phyloP scores from a whole-genome alignment of 2,888 invertebrate genomes.

The Tachina grossa region DNA sequence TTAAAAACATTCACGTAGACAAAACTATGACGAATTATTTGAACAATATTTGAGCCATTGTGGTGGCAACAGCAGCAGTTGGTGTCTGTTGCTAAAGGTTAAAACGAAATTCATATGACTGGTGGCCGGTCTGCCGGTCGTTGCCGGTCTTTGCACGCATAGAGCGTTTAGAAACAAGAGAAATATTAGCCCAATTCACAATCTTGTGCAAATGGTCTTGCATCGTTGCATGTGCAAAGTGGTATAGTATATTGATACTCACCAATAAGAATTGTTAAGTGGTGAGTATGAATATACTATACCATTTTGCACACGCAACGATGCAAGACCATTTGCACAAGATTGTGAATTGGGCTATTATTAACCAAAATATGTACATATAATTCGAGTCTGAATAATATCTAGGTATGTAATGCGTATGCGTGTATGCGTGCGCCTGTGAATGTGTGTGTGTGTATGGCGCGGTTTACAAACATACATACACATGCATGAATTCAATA shows the following conservation, averaged over 20 bases:
- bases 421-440: background rate
- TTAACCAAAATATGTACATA: constrained; percentile 35
- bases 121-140: background rate
- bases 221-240: no score
- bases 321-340: no score
- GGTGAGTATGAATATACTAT: no score
- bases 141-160: constrained; percentile 32
- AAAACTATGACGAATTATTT: constrained; percentile 57
- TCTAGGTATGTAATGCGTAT: no score
- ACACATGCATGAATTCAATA: constrained; percentile 40
- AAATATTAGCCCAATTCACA: no score
- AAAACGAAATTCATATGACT: constrained; percentile 31
- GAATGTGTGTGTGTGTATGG: background rate
- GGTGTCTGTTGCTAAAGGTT: constrained; percentile 53
- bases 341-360: no score
- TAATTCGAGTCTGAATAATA: background rate
- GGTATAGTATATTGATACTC: no score
- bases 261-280: no score
- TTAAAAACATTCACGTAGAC: constrained; percentile 39
- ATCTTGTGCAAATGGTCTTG: no score
- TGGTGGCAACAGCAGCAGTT: constrained; percentile 43
- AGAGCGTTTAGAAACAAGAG: constrained; percentile 14
- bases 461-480: constrained; percentile 8
- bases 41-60: constrained; percentile 44
- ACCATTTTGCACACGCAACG: no score